Evolutionary conservation across 2,888 invertebrate species (phyloP).

Genomic region (Glomeris marginata): DNA sequence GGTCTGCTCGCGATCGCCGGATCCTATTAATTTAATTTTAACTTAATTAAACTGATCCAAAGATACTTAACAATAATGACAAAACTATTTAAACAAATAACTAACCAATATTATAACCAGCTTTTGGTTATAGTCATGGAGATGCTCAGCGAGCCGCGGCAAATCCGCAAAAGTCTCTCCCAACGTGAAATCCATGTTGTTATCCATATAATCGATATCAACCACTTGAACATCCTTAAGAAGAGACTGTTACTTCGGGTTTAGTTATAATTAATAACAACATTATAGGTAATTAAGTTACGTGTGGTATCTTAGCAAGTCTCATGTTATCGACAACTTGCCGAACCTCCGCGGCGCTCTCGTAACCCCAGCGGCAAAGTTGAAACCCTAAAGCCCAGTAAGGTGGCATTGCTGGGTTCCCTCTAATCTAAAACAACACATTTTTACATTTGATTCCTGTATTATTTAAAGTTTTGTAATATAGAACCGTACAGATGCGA

Average conservation of each 20-base stretch:
- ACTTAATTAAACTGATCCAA: not conserved
- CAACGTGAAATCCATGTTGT: constrained; percentile 27
- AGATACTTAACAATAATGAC: not conserved
- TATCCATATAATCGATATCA: constrained; percentile 30
- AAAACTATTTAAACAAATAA: not conserved
- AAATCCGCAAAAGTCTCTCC: constrained; percentile 18
- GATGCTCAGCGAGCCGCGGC: constrained; percentile 16
- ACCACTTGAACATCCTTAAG: constrained; percentile 27
- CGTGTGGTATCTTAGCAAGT: not conserved
- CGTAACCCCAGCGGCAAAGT: not conserved
- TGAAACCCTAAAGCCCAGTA: not conserved
- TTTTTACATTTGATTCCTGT: not conserved
- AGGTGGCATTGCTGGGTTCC: not conserved
- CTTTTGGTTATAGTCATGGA: constrained; percentile 14
- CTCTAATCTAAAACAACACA: not conserved
- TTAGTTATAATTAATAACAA: too few species aligned
- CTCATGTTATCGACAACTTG: not conserved
- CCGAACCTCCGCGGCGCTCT: not conserved
- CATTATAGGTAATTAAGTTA: not conserved
- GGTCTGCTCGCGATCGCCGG: not conserved
- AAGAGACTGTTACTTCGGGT: too few species aligned
- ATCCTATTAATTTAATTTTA: not conserved
- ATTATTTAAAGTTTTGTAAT: not conserved
- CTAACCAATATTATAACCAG: constrained; percentile 8
- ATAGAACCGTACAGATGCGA: constrained; percentile 32